A percentile compares a stretch with the other conserved stretches of the same genome.
These are phyloP conservation scores for Resseliella maxima DNA, from an alignment of 2,888 invertebrate species.

Conservation along the genomic window DNA sequence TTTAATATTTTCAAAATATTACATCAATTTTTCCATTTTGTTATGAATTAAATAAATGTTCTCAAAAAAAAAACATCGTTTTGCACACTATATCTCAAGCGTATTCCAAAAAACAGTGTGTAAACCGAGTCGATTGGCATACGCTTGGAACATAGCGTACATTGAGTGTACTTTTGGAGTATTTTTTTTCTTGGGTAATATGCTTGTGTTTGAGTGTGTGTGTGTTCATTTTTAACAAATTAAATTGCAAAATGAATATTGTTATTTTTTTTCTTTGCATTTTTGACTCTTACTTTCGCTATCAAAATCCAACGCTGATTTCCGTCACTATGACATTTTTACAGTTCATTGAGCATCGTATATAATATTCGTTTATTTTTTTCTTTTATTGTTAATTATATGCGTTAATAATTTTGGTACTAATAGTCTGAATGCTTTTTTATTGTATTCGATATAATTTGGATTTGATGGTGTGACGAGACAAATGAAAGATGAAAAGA, in stretches of 20 bases:
- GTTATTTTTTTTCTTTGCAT: background rate
- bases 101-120: no score
- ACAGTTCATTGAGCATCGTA: conserved; percentile 21
- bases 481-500: background rate
- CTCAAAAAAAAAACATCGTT: no score
- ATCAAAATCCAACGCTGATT: background rate
- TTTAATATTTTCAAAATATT: no score
- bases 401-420: background rate
- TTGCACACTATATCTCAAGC: no score
- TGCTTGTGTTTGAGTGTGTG: background rate
- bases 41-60: no score
- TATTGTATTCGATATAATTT: background rate
- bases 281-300: background rate
- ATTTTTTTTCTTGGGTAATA: no score
- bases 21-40: no score
- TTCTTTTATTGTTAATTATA: background rate
- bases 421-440: conserved; percentile 2
- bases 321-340: background rate
- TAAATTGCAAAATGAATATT: background rate
- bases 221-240: background rate
- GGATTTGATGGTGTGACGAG: background rate
- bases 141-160: background rate
- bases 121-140: no score
- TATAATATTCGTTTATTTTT: no score
- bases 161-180: no score